Base-by-base conservation (phyloP, 2,888 invertebrate species). In the Apeira syringaria region DNA sequence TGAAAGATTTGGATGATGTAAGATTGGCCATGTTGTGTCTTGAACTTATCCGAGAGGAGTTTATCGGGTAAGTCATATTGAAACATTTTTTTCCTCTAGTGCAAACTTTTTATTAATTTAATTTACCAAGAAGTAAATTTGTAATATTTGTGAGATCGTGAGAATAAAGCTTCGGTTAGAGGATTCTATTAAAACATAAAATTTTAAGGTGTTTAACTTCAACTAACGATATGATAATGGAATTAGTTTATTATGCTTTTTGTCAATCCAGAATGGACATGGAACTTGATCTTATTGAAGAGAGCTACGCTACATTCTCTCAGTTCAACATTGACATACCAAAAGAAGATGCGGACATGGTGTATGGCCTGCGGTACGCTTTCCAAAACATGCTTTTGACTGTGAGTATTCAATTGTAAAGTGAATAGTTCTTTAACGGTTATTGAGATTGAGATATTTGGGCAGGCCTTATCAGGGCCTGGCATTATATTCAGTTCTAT, bases 11-110 rank as follows among this genome's bases (percentile, higher is more conserved):
- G 49, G 95, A 95, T 56, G 95, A 95, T 61, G 95, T 95, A 34
- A 92, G 96, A 62, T 74, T 94, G 13, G 95, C 95, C 1, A 97
- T 97, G 96, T 81, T 92, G 61, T 95, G 96, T 50, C 87, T 97
- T 33, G 93, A 93, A 59, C 88, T 92, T 51, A 94, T 97, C 50
- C 89, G 96, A 31, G 93, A 96, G 41, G 93, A 94, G 63, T 95
- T 94, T 64, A 95, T 96, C 60, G 91, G 93, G 79, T 91, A 62
- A 55, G 41, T 13, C n/a, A n/a, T n/a, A n/a, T n/a, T n/a, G n/a
- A n/a, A n/a, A n/a, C n/a, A n/a, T n/a, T n/a, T n/a, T n/a, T n/a
- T n/a, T n/a, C n/a, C n/a, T n/a, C n/a, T n/a, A n/a, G n/a, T n/a
- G n/a, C n/a, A n/a, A n/a, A n/a, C n/a, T n/a, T n/a, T n/a, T n/a